Evolutionary conservation across 2,113 vertebrate genomes (phyloP).

Genomic region (Cephalopholis sonnerati): DNA sequence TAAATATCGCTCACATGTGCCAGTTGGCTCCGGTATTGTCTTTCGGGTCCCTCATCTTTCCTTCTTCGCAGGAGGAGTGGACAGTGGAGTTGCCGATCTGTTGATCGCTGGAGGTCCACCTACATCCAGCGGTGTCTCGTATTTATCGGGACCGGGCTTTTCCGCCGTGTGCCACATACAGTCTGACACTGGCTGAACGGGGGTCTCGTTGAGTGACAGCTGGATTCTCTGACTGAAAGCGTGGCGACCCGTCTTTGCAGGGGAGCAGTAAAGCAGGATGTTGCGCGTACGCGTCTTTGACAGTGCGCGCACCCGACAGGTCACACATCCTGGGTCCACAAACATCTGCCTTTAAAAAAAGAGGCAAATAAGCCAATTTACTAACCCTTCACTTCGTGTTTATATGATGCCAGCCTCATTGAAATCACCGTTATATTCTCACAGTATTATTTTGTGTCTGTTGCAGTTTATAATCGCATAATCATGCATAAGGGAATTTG

Average conservation of each 20-base stretch:
- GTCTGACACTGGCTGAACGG: conserved; percentile 3
- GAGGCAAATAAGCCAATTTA: background rate
- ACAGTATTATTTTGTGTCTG: background rate
- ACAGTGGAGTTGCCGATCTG: conserved; percentile 59
- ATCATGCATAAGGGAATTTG: too few relatives aligned
- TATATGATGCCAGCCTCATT: background rate
- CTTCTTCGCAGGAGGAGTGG: conserved; percentile 30
- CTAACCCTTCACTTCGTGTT: background rate
- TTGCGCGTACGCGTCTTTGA: conserved; percentile 72
- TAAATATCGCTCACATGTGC: conserved; percentile 66
- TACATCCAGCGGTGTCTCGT: conserved; percentile 45
- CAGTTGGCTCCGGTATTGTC: conserved; percentile 54
- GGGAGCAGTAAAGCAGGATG: conserved; percentile 49
- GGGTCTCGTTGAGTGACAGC: conserved; percentile 69
- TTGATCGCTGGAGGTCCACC: conserved; percentile 62
- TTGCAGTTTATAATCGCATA: background rate
- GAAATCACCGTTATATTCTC: background rate
- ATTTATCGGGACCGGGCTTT: conserved; percentile 34
- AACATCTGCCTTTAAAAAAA: conserved; percentile 47
- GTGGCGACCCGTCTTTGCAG: conserved; percentile 56
- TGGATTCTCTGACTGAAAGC: conserved; percentile 57
- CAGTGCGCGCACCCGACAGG: conserved; percentile 77
- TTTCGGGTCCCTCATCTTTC: conserved; percentile 47
- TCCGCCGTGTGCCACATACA: conserved; percentile 14
- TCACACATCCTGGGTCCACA: conserved; percentile 63